phyloP scores from a whole-genome alignment of 2,113 vertebrate genomes.

The Podocnemis expansa region DNA sequence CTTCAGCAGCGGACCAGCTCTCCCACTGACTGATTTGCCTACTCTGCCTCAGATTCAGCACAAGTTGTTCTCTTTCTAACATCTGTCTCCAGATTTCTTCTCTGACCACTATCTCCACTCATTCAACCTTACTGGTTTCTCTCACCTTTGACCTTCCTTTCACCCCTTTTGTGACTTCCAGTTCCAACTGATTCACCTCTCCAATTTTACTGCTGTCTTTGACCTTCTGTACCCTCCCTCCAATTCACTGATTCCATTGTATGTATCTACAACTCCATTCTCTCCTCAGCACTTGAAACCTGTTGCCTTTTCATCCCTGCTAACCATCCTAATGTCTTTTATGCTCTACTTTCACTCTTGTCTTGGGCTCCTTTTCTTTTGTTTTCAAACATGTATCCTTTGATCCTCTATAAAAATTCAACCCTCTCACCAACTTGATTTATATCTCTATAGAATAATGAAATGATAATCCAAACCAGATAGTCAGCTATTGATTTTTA shows the following conservation, averaged over 20 bases:
- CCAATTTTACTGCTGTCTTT: not conserved
- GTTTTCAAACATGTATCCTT: conserved; percentile 63
- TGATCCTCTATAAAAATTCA: conserved; percentile 57
- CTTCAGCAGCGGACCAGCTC: not conserved
- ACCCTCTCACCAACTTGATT: not conserved
- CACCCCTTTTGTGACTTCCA: not conserved
- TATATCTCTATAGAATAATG: not conserved
- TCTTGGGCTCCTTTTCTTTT: not conserved
- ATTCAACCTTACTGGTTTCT: not conserved
- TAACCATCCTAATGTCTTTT: not conserved
- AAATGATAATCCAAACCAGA: not conserved
- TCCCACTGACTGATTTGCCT: not conserved
- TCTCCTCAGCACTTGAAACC: not conserved
- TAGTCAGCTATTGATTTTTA: not conserved
- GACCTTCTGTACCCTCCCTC: not conserved
- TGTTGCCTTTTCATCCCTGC: not conserved
- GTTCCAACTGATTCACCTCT: not conserved
- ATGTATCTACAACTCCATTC: not conserved
- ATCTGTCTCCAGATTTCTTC: not conserved
- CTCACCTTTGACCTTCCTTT: not conserved
- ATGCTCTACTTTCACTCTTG: conserved; percentile 19
- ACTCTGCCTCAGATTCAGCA: not conserved
- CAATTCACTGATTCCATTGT: not conserved
- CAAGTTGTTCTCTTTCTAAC: not conserved
- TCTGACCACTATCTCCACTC: not conserved